phyloP scores from a whole-genome alignment of 2,113 vertebrate species.

The Orycteropus afer region DNA sequence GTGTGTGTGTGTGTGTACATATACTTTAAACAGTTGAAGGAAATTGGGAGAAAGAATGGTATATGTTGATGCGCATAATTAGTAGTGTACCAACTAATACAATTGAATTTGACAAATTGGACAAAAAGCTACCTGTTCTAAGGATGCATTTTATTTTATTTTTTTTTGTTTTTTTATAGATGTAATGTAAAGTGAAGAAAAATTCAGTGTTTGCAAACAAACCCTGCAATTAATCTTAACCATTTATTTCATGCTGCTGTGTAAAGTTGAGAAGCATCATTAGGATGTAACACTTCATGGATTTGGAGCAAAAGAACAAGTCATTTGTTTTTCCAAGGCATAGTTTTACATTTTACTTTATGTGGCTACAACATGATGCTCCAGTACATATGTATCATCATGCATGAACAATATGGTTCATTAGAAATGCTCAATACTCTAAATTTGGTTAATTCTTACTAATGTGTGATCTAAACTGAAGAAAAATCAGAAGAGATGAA shows the following conservation, averaged over 20 bases:
- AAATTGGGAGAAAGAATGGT: not conserved
- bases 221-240: not conserved
- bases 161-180: not conserved
- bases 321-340: not conserved
- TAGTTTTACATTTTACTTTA: not conserved
- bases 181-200: not conserved
- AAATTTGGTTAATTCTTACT: not conserved
- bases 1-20: too few species aligned
- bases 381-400: not conserved
- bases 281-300: not conserved
- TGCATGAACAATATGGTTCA: not conserved
- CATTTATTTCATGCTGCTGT: not conserved
- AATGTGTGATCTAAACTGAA: not conserved
- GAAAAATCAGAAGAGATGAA: not conserved
- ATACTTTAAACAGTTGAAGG: slow-evolving; percentile 11
- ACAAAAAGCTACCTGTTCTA: slow-evolving; percentile 31
- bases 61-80: not conserved
- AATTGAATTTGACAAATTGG: slow-evolving; percentile 9
- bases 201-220: not conserved
- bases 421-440: not conserved
- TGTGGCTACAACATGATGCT: not conserved
- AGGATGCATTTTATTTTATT: not conserved
- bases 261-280: not conserved
- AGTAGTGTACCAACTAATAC: slow-evolving; percentile 17
- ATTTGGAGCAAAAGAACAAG: not conserved